A percentile compares a stretch with the other conserved stretches of the same genome.
Conservation (phyloP, 2,113 vertebrate species). For the Saimiri boliviensis region DNA sequence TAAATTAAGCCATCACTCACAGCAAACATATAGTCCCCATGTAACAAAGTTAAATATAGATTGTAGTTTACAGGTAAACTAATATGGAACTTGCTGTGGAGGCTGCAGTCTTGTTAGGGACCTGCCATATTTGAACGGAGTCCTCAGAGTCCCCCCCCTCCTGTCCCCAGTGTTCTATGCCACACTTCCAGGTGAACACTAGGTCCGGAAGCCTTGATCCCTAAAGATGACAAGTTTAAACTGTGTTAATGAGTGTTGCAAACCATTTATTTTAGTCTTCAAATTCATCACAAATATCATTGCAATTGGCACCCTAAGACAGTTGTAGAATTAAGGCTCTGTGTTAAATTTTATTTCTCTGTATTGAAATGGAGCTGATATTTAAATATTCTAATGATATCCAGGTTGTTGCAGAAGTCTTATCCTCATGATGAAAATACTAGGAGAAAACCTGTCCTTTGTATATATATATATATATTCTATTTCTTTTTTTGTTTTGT, state of each 20-base stretch:
- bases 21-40: slow-evolving; percentile 56
- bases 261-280: background rate
- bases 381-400: background rate
- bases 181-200: background rate
- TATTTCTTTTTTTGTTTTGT: too few species aligned
- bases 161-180: too few species aligned
- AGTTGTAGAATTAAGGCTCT: background rate
- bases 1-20: slow-evolving; percentile 81
- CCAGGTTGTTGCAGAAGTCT: background rate
- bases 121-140: background rate
- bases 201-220: background rate
- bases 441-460: background rate
- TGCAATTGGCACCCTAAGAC: background rate
- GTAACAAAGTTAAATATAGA: slow-evolving; percentile 72
- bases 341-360: background rate
- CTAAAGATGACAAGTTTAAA: background rate
- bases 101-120: slow-evolving; percentile 38
- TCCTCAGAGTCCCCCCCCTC: background rate
- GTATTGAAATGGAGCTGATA: background rate
- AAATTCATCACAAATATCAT: background rate
- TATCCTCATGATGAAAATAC: background rate
- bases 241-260: background rate
- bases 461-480: accelerated
- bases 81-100: slow-evolving; percentile 78
- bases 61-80: slow-evolving; percentile 79